phyloP scores from a whole-genome alignment of 2,113 vertebrate species.

The Sinocyclocheilus anshuiensis region DNA sequence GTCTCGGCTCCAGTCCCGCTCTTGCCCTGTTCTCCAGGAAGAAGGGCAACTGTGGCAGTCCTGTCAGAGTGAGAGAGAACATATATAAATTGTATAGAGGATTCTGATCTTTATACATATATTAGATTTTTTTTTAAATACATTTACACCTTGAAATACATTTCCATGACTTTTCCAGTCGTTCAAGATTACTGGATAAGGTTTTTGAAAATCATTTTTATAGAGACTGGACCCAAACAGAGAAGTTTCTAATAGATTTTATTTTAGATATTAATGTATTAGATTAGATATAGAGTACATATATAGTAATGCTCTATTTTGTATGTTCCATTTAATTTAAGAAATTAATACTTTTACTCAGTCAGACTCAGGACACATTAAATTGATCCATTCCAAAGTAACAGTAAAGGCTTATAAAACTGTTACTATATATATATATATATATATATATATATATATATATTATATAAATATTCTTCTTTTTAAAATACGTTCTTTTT shows the following conservation, averaged over 20 bases:
- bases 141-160: neutral
- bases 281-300: neutral
- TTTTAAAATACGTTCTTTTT: no score
- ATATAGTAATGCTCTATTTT: no score
- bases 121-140: neutral
- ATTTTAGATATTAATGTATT: neutral
- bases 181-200: neutral
- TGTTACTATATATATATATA: no score
- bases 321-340: neutral
- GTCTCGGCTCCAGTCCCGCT: slow-evolving; percentile 63
- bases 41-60: slow-evolving; percentile 72
- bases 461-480: no score
- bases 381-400: no score
- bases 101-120: neutral
- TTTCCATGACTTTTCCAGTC: neutral
- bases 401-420: no score
- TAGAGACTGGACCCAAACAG: neutral
- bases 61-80: slow-evolving; percentile 54
- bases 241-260: neutral
- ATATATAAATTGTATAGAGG: neutral
- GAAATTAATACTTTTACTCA: no score
- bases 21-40: slow-evolving; percentile 70
- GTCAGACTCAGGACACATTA: no score
- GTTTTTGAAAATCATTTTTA: neutral
- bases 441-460: no score